Conservation (phyloP, 2,797 vertebrate species). For the Chelonia mydas region DNA sequence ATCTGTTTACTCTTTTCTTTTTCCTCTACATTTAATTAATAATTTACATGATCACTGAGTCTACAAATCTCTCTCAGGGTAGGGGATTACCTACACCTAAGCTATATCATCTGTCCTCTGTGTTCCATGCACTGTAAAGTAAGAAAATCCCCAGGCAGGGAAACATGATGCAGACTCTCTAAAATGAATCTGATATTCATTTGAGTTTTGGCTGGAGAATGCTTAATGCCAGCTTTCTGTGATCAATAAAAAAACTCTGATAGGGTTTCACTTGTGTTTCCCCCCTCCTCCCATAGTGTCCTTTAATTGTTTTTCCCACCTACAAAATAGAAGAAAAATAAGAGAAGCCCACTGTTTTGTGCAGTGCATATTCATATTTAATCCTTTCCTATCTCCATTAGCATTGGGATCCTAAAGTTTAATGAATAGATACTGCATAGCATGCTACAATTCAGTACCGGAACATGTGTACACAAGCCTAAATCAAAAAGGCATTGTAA, state of each 20-base stretch:
- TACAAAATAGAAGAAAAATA: background rate
- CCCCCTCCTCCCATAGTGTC: background rate
- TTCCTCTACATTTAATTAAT: constrained; percentile 82
- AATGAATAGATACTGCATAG: background rate
- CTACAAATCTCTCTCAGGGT: constrained; percentile 72
- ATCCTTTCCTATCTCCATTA: background rate
- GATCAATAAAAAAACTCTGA: background rate
- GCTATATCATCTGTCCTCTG: constrained; percentile 80
- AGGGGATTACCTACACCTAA: constrained; percentile 73
- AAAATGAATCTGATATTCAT: background rate
- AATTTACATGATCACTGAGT: constrained; percentile 81
- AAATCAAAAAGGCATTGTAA: too few relatives aligned
- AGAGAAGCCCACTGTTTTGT: background rate
- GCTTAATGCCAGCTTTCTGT: background rate
- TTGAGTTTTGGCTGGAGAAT: constrained; percentile 14
- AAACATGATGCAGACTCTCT: constrained; percentile 3
- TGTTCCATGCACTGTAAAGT: constrained; percentile 69
- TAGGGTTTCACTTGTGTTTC: background rate
- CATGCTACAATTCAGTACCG: background rate
- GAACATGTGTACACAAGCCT: background rate
- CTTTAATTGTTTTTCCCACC: background rate
- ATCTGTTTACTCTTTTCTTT: constrained; percentile 81
- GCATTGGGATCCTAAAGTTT: background rate
- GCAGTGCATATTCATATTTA: background rate
- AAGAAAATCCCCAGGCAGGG: constrained; percentile 40